Evolutionary conservation across 2,888 invertebrate genomes (phyloP).

Genomic region (Drosophila paucipuncta): DNA sequence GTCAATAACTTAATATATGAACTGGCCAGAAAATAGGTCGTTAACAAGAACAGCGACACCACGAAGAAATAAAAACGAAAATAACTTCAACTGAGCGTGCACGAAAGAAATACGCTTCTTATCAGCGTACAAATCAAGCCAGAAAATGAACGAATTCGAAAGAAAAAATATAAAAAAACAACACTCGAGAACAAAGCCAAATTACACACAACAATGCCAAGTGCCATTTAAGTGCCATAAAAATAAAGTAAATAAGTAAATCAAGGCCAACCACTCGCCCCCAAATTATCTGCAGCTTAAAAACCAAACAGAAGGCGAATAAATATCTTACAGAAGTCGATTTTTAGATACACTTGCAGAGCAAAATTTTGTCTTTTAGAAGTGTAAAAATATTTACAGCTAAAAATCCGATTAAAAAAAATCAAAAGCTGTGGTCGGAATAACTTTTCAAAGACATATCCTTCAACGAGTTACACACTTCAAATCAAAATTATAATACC

Average conservation of each 20-base stretch:
- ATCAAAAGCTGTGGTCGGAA: neutral
- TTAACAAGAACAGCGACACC: conserved; percentile 29
- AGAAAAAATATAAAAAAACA: conserved; percentile 17
- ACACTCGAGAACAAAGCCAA: conserved; percentile 61
- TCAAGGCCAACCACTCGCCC: conserved; percentile 46
- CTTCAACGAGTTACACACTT: neutral
- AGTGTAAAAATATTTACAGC: neutral
- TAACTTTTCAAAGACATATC: neutral
- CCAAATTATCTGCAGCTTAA: conserved; percentile 71
- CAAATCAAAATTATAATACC: neutral
- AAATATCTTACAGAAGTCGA: neutral
- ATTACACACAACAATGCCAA: conserved; percentile 63
- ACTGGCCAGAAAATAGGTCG: conserved; percentile 40
- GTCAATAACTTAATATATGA: conserved; percentile 70
- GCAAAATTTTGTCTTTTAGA: neutral
- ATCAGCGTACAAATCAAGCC: conserved; percentile 60
- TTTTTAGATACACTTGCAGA: neutral
- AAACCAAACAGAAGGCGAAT: conserved; percentile 20
- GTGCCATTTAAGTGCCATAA: conserved; percentile 74
- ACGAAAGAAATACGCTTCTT: conserved; percentile 65
- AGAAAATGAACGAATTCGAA: neutral
- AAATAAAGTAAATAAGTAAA: conserved; percentile 77
- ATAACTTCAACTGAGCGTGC: conserved; percentile 6
- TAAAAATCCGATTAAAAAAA: neutral
- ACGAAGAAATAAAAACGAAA: conserved; percentile 30